Evolutionary conservation across 2,113 vertebrate species (phyloP), one percentile per base, ranked within the genome.

Genomic region (Actenoides hombroni): DNA sequence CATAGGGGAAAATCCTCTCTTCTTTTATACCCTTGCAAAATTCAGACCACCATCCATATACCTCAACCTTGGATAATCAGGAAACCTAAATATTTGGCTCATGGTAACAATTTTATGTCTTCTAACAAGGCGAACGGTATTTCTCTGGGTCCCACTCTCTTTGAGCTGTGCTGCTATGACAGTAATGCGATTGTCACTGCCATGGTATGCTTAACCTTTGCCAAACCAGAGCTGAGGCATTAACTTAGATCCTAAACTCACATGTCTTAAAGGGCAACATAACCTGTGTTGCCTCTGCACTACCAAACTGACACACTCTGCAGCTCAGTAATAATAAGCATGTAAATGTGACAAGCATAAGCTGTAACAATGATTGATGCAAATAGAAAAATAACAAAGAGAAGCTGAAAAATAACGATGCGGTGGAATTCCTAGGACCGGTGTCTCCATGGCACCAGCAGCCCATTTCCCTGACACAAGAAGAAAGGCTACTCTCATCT

Each of bases 201-300:
- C 96, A 95, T 98, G 97, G 97, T 97, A 97, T 98, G 97, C 95
- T 96, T 95, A 94, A 97, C 95, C 95, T 95, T 97, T 97, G 95
- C 97, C 98, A 98, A 95, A 94, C 86, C 95, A 96, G 89, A 96
- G 95, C 94, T 95, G 90, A 93, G 88, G 97, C 93, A 96, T 96
- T 93, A 97, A 97, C 73, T 94, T 93, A 82, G 95, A 95, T 97
- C 91, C 83, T 92, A 90, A 96, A 94, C 91, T 96, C 97, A 91
- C 39, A 88, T 92, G 88, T 96, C 97, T 96, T 94, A 97, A 97
- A 97, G 97, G 97, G 95, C 97, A 97, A 88, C 26, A 3, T 69
- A 97, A 96, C 96, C 97, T 95, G 95, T 57, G 86, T 76, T 92
- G 86, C 83, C 94, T 92, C 28, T 0, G 2, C 82, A 21, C 60